Evolutionary conservation across 2,797 vertebrate species (phyloP).

Genomic region (Lophotriccus pileatus): DNA sequence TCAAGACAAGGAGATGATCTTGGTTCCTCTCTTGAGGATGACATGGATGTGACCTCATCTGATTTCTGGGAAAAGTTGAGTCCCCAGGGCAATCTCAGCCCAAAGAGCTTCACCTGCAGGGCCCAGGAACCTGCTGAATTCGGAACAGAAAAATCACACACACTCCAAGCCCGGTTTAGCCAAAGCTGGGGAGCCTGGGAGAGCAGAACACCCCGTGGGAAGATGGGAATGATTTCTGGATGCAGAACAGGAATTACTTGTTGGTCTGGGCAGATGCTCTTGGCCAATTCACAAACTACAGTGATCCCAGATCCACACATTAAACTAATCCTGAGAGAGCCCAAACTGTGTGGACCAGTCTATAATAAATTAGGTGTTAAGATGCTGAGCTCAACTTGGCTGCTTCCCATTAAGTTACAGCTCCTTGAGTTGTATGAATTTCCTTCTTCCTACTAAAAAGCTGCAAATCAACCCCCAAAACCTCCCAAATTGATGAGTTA

Average conservation of each 20-base stretch:
- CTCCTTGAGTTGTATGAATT: background rate
- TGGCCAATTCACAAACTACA: background rate
- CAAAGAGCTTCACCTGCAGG: accelerated
- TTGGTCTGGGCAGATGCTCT: background rate
- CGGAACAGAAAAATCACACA: accelerated
- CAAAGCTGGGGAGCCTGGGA: background rate
- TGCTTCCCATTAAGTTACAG: background rate
- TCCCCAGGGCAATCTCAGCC: background rate
- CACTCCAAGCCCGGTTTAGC: accelerated
- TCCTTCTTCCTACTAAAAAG: background rate
- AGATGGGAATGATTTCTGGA: background rate
- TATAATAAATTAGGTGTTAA: background rate
- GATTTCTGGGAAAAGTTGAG: background rate
- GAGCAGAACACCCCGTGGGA: background rate
- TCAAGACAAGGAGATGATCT: background rate
- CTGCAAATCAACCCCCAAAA: background rate
- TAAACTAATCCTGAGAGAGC: background rate
- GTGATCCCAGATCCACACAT: accelerated
- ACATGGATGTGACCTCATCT: background rate
- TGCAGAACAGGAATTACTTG: background rate
- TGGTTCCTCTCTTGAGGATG: background rate
- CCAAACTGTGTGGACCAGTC: background rate
- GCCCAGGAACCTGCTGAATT: background rate
- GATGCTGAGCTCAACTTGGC: background rate
- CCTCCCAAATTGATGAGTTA: background rate